phyloP scores from a whole-genome alignment of 2,113 vertebrate genomes.

The Mellivora capensis region DNA sequence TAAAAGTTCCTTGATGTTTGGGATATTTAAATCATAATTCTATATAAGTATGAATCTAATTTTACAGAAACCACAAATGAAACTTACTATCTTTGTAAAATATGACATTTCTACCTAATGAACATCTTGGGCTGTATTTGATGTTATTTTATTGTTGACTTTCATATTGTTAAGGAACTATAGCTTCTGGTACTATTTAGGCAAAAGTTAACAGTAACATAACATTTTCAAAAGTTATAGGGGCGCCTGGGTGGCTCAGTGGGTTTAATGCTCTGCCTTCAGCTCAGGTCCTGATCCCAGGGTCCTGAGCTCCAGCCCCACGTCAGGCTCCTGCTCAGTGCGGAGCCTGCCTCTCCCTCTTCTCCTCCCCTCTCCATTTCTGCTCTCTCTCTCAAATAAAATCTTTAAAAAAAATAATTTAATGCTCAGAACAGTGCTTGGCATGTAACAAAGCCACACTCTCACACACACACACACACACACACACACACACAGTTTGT shows the following conservation, averaged over 20 bases:
- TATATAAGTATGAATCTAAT: background rate
- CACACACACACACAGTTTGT: background rate
- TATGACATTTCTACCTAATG: background rate
- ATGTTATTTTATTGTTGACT: background rate
- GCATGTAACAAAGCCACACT: background rate
- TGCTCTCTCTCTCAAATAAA: no score
- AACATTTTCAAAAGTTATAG: background rate
- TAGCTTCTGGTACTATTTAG: background rate
- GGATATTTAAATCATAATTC: background rate
- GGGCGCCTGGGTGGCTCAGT: no score
- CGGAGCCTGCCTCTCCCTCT: no score
- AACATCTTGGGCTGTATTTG: background rate
- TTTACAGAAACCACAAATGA: constrained; percentile 5
- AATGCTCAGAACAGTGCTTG: background rate
- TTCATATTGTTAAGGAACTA: background rate
- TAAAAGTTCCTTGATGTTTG: background rate
- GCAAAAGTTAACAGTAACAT: background rate
- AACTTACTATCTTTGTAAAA: background rate
- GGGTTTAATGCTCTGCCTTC: no score
- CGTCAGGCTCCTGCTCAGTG: no score
- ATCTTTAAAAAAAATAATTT: no score
- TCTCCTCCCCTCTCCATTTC: no score
- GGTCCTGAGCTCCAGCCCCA: no score
- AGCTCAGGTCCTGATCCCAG: no score
- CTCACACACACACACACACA: background rate